Conservation (phyloP, 2,888 invertebrate species). For the Drosophila algonquin region DNA sequence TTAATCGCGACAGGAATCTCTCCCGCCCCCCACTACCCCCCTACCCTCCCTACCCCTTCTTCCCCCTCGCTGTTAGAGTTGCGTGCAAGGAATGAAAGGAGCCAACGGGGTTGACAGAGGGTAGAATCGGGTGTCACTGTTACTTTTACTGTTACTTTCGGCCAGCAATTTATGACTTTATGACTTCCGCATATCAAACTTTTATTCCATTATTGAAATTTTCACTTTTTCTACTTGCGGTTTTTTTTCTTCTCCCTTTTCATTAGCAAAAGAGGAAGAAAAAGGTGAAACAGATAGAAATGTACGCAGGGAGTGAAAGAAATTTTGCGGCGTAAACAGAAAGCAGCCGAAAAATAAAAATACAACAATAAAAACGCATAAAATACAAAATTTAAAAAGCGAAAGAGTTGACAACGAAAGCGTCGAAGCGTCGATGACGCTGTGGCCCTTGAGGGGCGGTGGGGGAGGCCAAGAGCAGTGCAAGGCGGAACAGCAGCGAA, state of each 20-base stretch:
- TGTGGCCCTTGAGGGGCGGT: conserved; percentile 12
- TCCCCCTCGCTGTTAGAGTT: neutral
- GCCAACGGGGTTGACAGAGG: neutral
- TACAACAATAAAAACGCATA: conserved; percentile 40
- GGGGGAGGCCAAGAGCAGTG: neutral
- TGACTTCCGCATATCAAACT: conserved; percentile 72
- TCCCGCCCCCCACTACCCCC: neutral
- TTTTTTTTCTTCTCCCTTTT: conserved; percentile 21
- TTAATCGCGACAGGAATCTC: conserved; percentile 59
- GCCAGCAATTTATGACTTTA: conserved; percentile 74
- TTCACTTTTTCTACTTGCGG: conserved; percentile 61
- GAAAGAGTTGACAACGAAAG: conserved; percentile 71
- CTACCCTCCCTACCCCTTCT: too few species aligned
- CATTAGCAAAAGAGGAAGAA: neutral
- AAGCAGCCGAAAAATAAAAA: conserved; percentile 58
- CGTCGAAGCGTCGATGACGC: conserved; percentile 25
- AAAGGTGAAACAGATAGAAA: conserved; percentile 66
- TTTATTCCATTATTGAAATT: conserved; percentile 70
- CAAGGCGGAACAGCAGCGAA: conserved; percentile 9
- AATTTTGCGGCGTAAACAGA: conserved; percentile 74
- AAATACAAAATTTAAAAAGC: conserved; percentile 46
- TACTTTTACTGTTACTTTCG: conserved; percentile 39
- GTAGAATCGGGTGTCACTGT: conserved; percentile 9
- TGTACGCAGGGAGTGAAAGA: conserved; percentile 78
- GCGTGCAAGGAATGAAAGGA: conserved; percentile 34